Evolutionary conservation across 2,888 invertebrate species (phyloP), one percentile per base, ranked within the genome.

Genomic region (Julus scandinavius): DNA sequence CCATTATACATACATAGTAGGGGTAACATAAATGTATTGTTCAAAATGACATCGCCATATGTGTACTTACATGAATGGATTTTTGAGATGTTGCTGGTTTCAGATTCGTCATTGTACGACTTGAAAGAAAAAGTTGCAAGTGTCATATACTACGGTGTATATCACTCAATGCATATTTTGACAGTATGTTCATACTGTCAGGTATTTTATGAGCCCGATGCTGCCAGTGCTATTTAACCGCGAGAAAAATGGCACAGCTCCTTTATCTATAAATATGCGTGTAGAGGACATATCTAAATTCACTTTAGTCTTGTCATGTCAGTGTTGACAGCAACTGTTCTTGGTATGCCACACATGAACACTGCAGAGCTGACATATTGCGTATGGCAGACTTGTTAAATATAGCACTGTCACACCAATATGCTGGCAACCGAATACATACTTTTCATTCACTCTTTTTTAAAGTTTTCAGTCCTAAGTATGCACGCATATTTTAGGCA

Each of bases 221-320:
- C 72, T 72, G 72, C 72, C 72, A 29, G 72, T 29, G 9, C 29
- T 20, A 9, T 72, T 72, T 72, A 72, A 72, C 72, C 72, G 72
- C 72, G 9, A 29, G 72, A 29, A 29, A 72, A 72, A 72, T 72
- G 29, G 58, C 58, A 58, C 13, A n/a, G 58, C n/a, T 58, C 1
- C 29, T 29, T 58, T 72, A 72, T 72, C 72, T 72, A 72, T 29
- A 72, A 72, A 72, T 72, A 72, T 72, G 72, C 72, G 72, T 20
- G 1, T 72, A 29, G 72, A 72, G 20, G 72, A 72, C 72, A 72
- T 72, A 29, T 29, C 20, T 72, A 72, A 72, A 72, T 72, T 72
- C 72, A 72, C 72, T 72, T 72, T 72, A 72, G n/a, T 72, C 72
- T 72, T 72, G 72, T 72, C 72, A 72, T 72, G 72, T 72, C 72